A percentile compares a stretch with the other conserved stretches of the same genome.
Evolutionary conservation across 2,113 vertebrate genomes (phyloP).

Genomic region (Motacilla alba): DNA sequence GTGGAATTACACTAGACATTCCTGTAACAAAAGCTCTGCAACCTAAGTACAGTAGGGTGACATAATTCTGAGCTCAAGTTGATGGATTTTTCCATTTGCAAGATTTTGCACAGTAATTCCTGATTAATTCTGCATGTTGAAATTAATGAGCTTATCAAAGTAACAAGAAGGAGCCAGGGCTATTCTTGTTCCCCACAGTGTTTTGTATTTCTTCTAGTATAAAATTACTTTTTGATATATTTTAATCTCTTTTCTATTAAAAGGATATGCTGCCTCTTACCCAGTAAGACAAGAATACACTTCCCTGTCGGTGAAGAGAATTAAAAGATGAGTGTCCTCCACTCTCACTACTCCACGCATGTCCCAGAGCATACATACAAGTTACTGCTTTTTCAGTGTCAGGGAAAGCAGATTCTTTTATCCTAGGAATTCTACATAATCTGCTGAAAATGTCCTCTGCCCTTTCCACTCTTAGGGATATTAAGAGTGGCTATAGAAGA

Average conservation of each 20-base stretch:
- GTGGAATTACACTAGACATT: neutral
- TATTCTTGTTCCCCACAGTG: neutral
- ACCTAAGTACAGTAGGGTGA: neutral
- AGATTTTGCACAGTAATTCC: neutral
- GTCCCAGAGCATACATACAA: neutral
- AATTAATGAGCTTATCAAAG: neutral
- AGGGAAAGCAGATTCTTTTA: neutral
- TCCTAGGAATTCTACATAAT: neutral
- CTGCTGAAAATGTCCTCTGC: neutral
- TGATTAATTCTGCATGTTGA: neutral
- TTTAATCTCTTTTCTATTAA: neutral
- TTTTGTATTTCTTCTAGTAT: neutral
- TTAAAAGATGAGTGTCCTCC: fast-evolving
- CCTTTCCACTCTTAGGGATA: neutral
- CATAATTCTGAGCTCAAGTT: neutral
- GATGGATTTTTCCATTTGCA: neutral
- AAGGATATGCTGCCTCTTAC: neutral
- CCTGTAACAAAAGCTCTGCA: neutral
- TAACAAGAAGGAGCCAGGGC: neutral
- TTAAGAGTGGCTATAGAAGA: neutral
- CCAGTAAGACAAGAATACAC: neutral
- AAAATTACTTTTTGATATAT: neutral
- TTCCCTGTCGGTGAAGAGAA: neutral
- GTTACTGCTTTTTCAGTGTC: neutral
- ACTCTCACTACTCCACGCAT: neutral